Conservation (phyloP, 2,888 invertebrate genomes). For the Trissolcus japonicus region DNA sequence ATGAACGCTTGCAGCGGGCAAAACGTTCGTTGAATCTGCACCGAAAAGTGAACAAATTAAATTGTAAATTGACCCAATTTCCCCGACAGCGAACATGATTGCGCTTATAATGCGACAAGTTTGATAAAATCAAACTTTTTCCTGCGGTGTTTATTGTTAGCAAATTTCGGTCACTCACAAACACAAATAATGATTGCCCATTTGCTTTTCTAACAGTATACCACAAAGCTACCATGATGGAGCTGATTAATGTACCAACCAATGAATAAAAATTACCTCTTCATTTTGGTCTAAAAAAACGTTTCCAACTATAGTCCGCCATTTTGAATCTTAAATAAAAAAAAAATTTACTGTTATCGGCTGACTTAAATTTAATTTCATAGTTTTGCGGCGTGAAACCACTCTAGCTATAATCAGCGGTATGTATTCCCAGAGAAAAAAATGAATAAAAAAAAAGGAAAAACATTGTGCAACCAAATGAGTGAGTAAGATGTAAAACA, state of each 20-base stretch:
- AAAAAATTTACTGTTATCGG: not conserved
- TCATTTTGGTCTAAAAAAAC: too few species aligned
- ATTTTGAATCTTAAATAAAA: too few species aligned
- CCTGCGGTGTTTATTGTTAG: slow-evolving; percentile 1
- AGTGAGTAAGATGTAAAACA: slow-evolving; percentile 3
- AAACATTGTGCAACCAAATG: not conserved
- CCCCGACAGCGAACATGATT: not conserved
- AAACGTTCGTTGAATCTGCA: too few species aligned
- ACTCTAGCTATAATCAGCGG: slow-evolving; percentile 30
- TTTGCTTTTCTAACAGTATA: slow-evolving; percentile 4
- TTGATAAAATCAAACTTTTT: slow-evolving; percentile 17
- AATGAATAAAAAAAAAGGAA: not conserved
- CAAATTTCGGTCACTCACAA: slow-evolving; percentile 16
- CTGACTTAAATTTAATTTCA: slow-evolving; percentile 27
- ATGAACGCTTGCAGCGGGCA: too few species aligned
- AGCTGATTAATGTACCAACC: too few species aligned
- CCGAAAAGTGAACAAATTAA: slow-evolving; percentile 8
- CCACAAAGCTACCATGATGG: too few species aligned
- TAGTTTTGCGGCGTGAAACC: slow-evolving; percentile 1
- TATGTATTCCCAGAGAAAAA: slow-evolving; percentile 32
- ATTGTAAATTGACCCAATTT: slow-evolving; percentile 13
- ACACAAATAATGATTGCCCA: slow-evolving; percentile 13
- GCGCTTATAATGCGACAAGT: slow-evolving; percentile 4
- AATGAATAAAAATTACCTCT: too few species aligned
- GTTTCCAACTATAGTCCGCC: too few species aligned